Base-by-base conservation (phyloP, 2,888 invertebrate species). In the Linyphia triangularis region DNA sequence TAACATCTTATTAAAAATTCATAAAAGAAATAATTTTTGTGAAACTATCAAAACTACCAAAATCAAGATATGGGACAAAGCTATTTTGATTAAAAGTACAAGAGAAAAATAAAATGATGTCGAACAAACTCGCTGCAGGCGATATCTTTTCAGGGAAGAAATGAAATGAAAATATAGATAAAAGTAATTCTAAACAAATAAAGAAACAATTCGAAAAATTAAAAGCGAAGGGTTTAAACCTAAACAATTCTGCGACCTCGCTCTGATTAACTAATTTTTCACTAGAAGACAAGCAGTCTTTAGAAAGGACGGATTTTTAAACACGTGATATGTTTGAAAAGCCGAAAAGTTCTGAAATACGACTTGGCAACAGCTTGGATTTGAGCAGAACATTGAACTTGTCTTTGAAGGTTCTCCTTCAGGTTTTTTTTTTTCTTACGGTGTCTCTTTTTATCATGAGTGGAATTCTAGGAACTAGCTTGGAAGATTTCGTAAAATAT, bases 351-450 rank as follows among this genome's bases (percentile, higher is more conserved):
- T 51, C 51, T n/a, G 51, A 51, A 51, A 51, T 51, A 51, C 51
- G 51, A 51, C 51, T 51, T 51, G 51, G 51, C 51, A 51, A 51
- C 51, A 51, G 2, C 51, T 51, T 51, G 9, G 26, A 40, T 70
- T 26, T 43, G 13, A 22, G n/a, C 0, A 70, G 70, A 70, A 70
- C 70, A 70, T 43, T 70, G 70, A 70, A 70, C 70, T 70, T 70
- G 40, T 22, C 43, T 43, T 70, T 43, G 7, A 70, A n/a, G 5
- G 13, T 70, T 70, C 19, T 43, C 22, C 16, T 33, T 33, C 26
- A 28, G 24, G 3, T 16, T 5, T 65, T 65, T 5, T 10, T 28
- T 67, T 30, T 13, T 28, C 19, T 19, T 37, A 37, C 24, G 0
- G 22, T 70, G 24, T 43, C 10, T 70, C 16, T 26, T 43, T 1